Percentiles rank a stretch among this genome's conserved stretches.
These are phyloP conservation scores for Liposcelis brunnea DNA, from an alignment of 2,888 invertebrate species.

Conservation along the genomic window DNA sequence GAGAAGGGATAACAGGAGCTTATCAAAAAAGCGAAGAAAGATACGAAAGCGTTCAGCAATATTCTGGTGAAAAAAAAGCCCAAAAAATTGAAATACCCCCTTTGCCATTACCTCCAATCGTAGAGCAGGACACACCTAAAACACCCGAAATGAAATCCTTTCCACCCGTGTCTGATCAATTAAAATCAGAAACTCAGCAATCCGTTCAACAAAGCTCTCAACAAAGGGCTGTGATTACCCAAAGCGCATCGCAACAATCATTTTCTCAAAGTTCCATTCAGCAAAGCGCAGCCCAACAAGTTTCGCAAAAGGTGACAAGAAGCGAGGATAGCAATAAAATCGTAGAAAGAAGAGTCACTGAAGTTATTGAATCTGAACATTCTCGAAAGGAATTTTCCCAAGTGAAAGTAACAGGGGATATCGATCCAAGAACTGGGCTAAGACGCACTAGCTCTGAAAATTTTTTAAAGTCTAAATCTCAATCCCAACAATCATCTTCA, in stretches of 20 bases:
- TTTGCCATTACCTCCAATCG: conserved; percentile 15
- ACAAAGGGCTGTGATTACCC: neutral
- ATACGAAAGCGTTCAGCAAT: neutral
- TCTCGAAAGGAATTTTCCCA: conserved; percentile 10
- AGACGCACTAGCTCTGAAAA: neutral
- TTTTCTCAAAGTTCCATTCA: neutral
- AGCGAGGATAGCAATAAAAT: neutral
- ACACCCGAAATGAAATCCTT: conserved; percentile 25
- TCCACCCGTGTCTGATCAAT: conserved; percentile 28
- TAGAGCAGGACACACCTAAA: conserved; percentile 27
- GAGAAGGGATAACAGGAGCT: conserved; percentile 3
- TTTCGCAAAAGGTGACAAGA: conserved; percentile 1
- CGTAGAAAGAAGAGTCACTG: conserved; percentile 3
- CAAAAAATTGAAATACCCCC: conserved; percentile 17
- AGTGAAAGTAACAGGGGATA: neutral
- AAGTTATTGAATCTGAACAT: conserved; percentile 1
- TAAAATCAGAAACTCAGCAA: conserved; percentile 22
- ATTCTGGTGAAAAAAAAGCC: neutral
- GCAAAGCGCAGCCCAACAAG: neutral
- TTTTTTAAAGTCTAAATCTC: neutral
- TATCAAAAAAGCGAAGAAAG: conserved; percentile 2
- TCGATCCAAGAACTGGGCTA: conserved; percentile 4
- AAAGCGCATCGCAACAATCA: neutral
- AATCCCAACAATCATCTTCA: neutral
- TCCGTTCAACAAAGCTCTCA: conserved; percentile 6